Conservation (phyloP, 2,113 vertebrate species). For the Lathamus discolor region DNA sequence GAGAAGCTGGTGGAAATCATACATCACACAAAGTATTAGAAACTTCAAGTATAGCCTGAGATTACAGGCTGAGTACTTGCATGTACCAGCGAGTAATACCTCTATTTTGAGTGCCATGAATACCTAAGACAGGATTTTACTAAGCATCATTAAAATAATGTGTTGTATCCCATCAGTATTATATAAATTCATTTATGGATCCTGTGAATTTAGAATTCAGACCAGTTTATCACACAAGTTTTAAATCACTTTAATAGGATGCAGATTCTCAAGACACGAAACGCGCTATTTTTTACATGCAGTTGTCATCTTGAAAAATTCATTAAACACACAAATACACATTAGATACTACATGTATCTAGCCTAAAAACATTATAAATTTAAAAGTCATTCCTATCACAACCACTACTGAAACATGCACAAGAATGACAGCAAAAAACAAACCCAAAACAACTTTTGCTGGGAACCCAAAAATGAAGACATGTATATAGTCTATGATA, state of each 20-base stretch:
- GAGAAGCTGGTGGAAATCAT: neutral
- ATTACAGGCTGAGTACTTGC: neutral
- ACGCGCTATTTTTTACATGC: neutral
- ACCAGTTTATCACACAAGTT: neutral
- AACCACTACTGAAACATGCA: neutral
- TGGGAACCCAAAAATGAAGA: neutral
- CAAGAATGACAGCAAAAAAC: neutral
- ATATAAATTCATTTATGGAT: neutral
- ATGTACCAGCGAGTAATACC: neutral
- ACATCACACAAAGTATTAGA: too few relatives aligned
- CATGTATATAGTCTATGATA: neutral
- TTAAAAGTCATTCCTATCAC: neutral
- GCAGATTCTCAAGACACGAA: neutral
- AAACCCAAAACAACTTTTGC: neutral
- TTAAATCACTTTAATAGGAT: neutral
- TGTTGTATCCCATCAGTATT: neutral
- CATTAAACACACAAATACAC: neutral
- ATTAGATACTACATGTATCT: neutral
- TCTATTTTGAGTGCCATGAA: neutral
- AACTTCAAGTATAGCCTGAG: neutral
- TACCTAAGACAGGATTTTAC: neutral
- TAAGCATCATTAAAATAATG: neutral
- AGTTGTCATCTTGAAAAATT: neutral
- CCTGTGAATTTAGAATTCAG: neutral
- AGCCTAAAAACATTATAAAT: neutral